phyloP scores from a whole-genome alignment of 2,797 vertebrate genomes.

The Graptemys geographica region DNA sequence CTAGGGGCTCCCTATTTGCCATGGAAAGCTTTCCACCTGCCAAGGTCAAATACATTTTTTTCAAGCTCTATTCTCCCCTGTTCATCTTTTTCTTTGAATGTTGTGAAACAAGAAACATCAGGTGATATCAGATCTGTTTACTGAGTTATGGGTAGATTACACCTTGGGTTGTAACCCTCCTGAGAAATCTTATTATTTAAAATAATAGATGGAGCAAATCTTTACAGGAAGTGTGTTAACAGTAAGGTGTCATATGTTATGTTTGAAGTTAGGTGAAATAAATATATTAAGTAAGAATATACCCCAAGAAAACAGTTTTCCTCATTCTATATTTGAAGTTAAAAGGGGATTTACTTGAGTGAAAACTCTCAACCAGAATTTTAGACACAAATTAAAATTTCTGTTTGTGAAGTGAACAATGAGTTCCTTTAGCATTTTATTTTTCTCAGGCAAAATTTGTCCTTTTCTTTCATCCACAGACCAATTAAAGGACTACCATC shows the following conservation, averaged over 20 bases:
- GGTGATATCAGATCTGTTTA: not conserved
- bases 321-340: not conserved
- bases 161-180: not conserved
- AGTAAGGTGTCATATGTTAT: not conserved
- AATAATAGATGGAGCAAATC: not conserved
- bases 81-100: conserved; percentile 4
- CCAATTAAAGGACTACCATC: not conserved
- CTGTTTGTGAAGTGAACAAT: not conserved
- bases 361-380: not conserved
- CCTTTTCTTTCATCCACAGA: accelerated
- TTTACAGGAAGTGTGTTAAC: not conserved
- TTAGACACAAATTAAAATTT: not conserved
- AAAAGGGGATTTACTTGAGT: not conserved
- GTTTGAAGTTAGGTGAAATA: not conserved
- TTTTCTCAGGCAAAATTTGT: conserved; percentile 12
- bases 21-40: not conserved
- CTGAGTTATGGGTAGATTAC: not conserved
- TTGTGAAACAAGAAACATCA: conserved; percentile 26
- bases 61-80: not conserved
- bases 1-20: not conserved
- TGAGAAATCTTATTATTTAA: not conserved
- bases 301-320: not conserved
- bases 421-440: conserved; percentile 10
- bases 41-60: not conserved
- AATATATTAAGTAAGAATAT: not conserved